A percentile compares a stretch with the other conserved stretches of the same genome.
Evolutionary conservation across 1,140 invertebrate genomes (phyloP).

Genomic region (Pogonus chalceus): DNA sequence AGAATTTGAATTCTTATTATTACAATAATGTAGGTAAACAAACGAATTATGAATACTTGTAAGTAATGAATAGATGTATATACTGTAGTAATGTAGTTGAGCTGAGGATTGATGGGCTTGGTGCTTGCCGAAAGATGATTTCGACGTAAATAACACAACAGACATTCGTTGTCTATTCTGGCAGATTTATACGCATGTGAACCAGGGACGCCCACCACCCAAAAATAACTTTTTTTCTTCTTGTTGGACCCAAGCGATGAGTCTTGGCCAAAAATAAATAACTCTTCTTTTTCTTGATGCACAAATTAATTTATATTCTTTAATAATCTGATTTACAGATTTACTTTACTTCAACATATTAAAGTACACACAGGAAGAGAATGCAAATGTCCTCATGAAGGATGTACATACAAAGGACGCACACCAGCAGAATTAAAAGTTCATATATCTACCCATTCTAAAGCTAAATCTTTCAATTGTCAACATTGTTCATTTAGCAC

Average conservation of each 20-base stretch:
- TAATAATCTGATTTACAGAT: conserved; percentile 33
- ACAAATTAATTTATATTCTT: conserved; percentile 1
- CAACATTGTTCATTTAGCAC: conserved; percentile 52
- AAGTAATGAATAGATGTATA: no score
- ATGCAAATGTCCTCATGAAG: conserved; percentile 46
- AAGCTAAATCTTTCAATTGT: conserved; percentile 46
- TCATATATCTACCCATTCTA: conserved; percentile 36
- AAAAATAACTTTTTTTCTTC: no score
- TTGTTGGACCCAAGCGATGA: no score
- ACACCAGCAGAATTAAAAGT: conserved; percentile 46
- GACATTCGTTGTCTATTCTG: not conserved
- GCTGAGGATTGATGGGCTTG: not conserved
- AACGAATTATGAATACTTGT: not conserved
- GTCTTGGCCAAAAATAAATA: no score
- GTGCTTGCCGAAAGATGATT: conserved; percentile 5
- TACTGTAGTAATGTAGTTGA: conserved; percentile 5
- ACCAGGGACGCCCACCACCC: not conserved
- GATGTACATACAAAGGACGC: conserved; percentile 45
- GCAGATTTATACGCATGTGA: conserved; percentile 2
- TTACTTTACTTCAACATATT: conserved; percentile 49
- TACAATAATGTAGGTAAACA: not conserved
- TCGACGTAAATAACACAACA: not conserved
- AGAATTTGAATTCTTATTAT: no score
- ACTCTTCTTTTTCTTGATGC: no score
- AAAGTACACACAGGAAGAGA: conserved; percentile 46